A percentile compares a stretch with the other conserved stretches of the same genome.
Conservation (phyloP, 2,888 invertebrate species). For the Pseudococcus viburni region DNA sequence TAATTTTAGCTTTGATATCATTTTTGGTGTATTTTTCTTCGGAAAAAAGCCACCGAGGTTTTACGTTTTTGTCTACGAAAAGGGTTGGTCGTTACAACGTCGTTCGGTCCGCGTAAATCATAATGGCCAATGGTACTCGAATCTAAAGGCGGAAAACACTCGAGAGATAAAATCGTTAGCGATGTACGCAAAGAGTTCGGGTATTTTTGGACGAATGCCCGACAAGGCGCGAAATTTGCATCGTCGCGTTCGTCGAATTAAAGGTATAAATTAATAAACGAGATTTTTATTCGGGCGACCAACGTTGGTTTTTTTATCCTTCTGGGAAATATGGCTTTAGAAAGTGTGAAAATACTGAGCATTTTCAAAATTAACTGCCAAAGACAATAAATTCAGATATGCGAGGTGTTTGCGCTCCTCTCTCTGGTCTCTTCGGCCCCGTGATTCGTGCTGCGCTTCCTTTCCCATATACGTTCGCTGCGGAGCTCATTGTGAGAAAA, state of each 20-base stretch:
- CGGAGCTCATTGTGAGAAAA: conserved; percentile 16
- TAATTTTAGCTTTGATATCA: conserved; percentile 44
- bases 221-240: conserved; percentile 23
- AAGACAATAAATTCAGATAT: conserved; percentile 30
- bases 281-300: conserved; percentile 29
- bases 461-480: not conserved
- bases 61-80: not conserved
- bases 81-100: not conserved
- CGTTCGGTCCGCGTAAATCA: not conserved
- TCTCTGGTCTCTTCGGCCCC: not conserved
- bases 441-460: not conserved
- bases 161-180: conserved; percentile 1
- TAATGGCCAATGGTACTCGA: not conserved
- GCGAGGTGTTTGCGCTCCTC: not conserved
- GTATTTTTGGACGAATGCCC: conserved; percentile 11
- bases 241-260: not conserved
- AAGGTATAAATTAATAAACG: conserved; percentile 24
- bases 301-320: not conserved
- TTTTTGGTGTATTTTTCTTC: conserved; percentile 28
- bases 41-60: not conserved
- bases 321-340: conserved; percentile 28
- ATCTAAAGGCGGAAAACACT: conserved; percentile 15
- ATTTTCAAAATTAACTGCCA: conserved; percentile 29
- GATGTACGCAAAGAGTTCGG: not conserved
- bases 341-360: conserved; percentile 29